Percentiles rank a stretch among this genome's conserved stretches.
Conservation (phyloP, 2,113 vertebrate genomes). For the Trochalopteron elliotii region DNA sequence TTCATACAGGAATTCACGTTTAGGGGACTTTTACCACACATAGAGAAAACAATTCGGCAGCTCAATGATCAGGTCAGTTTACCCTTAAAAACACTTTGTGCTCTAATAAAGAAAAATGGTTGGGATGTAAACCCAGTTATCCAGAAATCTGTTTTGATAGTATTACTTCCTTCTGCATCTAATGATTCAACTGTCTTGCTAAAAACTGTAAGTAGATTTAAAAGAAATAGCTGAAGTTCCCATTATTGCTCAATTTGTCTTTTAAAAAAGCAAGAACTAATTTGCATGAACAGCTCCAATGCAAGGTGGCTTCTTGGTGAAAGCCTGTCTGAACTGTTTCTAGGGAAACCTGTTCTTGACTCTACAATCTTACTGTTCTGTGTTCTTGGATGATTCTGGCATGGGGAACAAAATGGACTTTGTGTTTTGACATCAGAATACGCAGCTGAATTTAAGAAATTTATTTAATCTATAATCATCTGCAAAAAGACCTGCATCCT, state of each 20-base stretch:
- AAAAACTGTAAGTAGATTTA: not conserved
- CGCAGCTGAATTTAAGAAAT: not conserved
- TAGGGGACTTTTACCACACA: slow-evolving; percentile 92
- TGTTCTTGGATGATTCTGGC: not conserved
- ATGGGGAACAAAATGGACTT: not conserved
- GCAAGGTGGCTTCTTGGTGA: not conserved
- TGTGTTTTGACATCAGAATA: not conserved
- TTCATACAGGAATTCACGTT: slow-evolving; percentile 98
- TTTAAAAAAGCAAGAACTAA: not conserved
- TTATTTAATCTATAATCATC: not conserved
- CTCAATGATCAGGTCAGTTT: slow-evolving; percentile 94
- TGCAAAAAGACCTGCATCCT: not conserved
- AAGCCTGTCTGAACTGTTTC: not conserved
- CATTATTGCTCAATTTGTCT: not conserved
- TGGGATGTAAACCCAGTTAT: not conserved
- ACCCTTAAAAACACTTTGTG: not conserved
- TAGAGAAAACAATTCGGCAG: slow-evolving; percentile 96
- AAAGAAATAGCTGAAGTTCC: not conserved
- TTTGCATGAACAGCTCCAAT: not conserved
- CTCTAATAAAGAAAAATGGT: not conserved
- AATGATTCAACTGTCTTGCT: not conserved
- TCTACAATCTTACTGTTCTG: not conserved
- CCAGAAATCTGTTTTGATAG: not conserved
- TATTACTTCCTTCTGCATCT: not conserved
- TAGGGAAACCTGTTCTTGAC: not conserved